A percentile compares a stretch with the other conserved stretches of the same genome.
These are phyloP conservation scores for Mustelus asterias DNA, from an alignment of 2,113 vertebrate genomes.

Conservation along the genomic window DNA sequence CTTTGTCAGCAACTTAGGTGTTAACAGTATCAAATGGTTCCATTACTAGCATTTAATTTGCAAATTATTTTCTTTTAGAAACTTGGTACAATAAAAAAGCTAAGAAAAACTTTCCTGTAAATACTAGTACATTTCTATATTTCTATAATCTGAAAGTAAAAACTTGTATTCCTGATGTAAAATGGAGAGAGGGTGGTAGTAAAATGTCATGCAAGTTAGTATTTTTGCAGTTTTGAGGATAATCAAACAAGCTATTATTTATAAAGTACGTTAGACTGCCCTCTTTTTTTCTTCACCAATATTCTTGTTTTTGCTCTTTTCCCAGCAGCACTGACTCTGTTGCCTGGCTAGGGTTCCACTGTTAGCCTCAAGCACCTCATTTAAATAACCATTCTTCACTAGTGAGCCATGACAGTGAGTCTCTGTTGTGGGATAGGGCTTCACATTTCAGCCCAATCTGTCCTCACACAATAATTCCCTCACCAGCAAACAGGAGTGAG, in stretches of 20 bases:
- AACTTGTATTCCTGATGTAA: background rate
- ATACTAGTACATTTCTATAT: background rate
- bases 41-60: background rate
- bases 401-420: background rate
- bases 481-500: background rate
- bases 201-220: background rate
- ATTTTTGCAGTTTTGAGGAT: background rate
- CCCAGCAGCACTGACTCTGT: background rate
- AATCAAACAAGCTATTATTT: background rate
- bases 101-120: background rate
- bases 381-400: background rate
- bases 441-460: background rate
- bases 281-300: background rate
- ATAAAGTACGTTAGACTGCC: background rate
- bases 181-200: background rate
- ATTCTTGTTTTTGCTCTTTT: background rate
- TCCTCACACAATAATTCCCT: background rate
- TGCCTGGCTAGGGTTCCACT: background rate
- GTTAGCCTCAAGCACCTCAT: background rate
- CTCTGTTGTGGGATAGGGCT: background rate
- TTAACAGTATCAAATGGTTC: background rate
- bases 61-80: background rate
- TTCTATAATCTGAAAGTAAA: background rate
- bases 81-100: background rate
- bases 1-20: background rate